phyloP scores from a whole-genome alignment of 1,140 invertebrate genomes.

The Samia ricini region DNA sequence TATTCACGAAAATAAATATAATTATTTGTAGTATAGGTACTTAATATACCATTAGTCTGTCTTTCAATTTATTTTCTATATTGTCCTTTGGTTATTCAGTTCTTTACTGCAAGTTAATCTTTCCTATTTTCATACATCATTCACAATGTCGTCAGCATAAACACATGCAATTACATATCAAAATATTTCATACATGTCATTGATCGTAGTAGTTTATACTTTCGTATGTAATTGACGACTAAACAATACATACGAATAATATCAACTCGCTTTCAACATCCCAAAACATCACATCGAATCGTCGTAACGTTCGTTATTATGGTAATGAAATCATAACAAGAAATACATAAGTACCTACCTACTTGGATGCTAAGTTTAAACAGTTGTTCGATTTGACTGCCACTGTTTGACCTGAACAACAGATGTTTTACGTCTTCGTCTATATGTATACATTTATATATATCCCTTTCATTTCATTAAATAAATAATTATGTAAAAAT shows the following conservation, averaged over 20 bases:
- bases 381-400: conserved; percentile 33
- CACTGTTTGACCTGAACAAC: conserved; percentile 32
- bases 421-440: conserved; percentile 37
- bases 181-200: neutral
- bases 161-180: too few relatives aligned
- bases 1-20: too few relatives aligned
- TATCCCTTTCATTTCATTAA: conserved; percentile 28
- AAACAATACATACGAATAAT: neutral
- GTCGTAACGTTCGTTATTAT: neutral
- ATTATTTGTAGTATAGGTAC: too few relatives aligned
- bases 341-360: too few relatives aligned
- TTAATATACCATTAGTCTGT: too few relatives aligned
- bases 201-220: neutral
- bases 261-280: neutral
- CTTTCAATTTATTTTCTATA: too few relatives aligned
- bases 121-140: too few relatives aligned
- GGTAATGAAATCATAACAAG: neutral
- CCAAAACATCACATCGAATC: neutral
- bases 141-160: too few relatives aligned
- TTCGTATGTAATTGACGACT: neutral
- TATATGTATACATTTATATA: too few relatives aligned
- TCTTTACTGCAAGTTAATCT: too few relatives aligned
- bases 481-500: conserved; percentile 1
- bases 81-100: too few relatives aligned
- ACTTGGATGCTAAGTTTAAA: conserved; percentile 28